Conservation (phyloP, 2,797 vertebrate genomes). For the Hirundo rustica region DNA sequence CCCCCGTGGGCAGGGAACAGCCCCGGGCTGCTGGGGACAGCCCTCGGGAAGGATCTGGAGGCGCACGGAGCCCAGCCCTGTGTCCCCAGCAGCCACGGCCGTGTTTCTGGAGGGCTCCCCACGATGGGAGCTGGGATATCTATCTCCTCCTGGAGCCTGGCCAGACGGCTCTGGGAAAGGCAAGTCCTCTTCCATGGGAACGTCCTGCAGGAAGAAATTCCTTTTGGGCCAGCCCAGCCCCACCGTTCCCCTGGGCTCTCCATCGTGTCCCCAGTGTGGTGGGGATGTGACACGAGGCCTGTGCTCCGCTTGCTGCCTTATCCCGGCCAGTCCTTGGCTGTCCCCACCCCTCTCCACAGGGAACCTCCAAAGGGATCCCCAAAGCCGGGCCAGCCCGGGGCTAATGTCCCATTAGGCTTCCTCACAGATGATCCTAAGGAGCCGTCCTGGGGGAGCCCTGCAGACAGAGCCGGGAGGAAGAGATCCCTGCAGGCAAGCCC, state of each 20-base stretch:
- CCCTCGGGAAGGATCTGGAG: accelerated
- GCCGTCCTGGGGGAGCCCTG: neutral
- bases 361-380: neutral
- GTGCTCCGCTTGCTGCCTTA: neutral
- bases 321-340: neutral
- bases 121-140: neutral
- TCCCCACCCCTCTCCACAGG: neutral
- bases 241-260: neutral
- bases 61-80: neutral
- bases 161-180: conserved; percentile 44
- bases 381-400: neutral
- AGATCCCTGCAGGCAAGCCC: neutral
- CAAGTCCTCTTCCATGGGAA: conserved; percentile 57
- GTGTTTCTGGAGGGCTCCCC: neutral
- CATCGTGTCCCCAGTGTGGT: neutral
- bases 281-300: neutral
- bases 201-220: conserved; percentile 19
- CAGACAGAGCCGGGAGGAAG: neutral
- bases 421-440: neutral
- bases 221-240: neutral
- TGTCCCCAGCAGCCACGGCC: accelerated
- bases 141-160: neutral
- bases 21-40: neutral
- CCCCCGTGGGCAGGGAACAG: neutral
- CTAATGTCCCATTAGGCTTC: neutral